A percentile compares a stretch with the other conserved stretches of the same genome.
These are phyloP conservation scores for Mustelus asterias DNA, from an alignment of 2,113 vertebrate species.

Conservation along the genomic window DNA sequence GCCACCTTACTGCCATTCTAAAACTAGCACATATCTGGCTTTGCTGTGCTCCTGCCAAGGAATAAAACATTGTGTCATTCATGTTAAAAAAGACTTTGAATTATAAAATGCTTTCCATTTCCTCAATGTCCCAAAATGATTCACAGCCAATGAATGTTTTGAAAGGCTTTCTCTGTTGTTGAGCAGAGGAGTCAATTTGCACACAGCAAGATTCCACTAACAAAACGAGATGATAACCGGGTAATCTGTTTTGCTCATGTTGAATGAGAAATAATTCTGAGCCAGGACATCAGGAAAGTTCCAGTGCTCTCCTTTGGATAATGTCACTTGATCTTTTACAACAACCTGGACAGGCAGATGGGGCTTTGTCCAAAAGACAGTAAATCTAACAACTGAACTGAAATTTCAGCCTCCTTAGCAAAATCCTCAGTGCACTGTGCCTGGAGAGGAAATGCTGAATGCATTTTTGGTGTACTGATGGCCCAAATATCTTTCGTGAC, in stretches of 20 bases:
- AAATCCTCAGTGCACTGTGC: background rate
- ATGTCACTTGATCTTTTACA: background rate
- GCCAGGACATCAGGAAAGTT: background rate
- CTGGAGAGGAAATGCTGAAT: background rate
- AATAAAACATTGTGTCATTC: background rate
- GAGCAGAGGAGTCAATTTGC: background rate
- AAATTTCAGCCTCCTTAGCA: background rate
- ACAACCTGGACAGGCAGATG: background rate
- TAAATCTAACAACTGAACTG: background rate
- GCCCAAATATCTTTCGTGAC: too few relatives aligned
- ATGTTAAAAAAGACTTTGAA: background rate
- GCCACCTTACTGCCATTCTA: background rate
- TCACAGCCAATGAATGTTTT: too few relatives aligned
- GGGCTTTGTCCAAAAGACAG: too few relatives aligned
- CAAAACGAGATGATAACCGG: background rate
- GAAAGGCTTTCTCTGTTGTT: background rate
- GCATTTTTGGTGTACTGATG: too few relatives aligned
- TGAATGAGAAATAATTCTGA: background rate
- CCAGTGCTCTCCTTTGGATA: background rate
- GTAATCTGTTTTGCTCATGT: background rate
- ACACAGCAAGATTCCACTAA: background rate
- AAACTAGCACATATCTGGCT: background rate
- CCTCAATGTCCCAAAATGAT: too few relatives aligned
- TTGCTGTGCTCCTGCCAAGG: background rate
- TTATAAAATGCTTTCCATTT: too few relatives aligned